phyloP scores from a whole-genome alignment of 2,888 invertebrate species.

The Amblyteles armatorius region DNA sequence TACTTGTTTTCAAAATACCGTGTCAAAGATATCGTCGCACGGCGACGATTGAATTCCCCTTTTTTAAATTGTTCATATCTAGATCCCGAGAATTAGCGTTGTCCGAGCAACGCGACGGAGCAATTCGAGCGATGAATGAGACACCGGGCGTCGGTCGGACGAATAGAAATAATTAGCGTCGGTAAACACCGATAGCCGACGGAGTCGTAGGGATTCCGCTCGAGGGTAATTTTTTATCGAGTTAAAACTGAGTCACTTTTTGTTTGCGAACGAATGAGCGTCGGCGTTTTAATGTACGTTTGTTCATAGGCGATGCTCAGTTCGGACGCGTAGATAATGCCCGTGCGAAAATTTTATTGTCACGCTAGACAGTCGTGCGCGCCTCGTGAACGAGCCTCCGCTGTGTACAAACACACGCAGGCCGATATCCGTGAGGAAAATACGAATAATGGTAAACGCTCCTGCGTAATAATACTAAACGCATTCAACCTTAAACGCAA shows the following conservation, averaged over 20 bases:
- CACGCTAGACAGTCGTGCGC: conserved; percentile 52
- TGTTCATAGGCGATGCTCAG: neutral
- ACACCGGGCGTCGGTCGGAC: neutral
- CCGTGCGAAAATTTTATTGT: conserved; percentile 64
- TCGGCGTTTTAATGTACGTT: conserved; percentile 49
- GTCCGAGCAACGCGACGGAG: neutral
- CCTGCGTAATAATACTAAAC: neutral
- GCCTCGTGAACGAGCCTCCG: conserved; percentile 45
- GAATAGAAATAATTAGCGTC: neutral
- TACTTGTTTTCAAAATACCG: conserved; percentile 1
- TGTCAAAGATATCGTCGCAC: neutral
- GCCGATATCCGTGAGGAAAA: conserved; percentile 1
- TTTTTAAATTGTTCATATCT: neutral
- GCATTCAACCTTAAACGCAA: neutral
- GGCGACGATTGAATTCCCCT: neutral
- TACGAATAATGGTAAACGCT: neutral
- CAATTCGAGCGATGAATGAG: neutral
- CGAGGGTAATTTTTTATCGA: conserved; percentile 6
- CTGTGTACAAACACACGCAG: neutral
- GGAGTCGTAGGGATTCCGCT: neutral
- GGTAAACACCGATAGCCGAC: neutral
- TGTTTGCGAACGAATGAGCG: conserved; percentile 64
- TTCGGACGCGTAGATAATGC: conserved; percentile 55
- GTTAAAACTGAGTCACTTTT: conserved; percentile 41
- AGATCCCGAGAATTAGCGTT: neutral